phyloP scores from a whole-genome alignment of 2,888 invertebrate genomes.

The Acrocera orbiculus region DNA sequence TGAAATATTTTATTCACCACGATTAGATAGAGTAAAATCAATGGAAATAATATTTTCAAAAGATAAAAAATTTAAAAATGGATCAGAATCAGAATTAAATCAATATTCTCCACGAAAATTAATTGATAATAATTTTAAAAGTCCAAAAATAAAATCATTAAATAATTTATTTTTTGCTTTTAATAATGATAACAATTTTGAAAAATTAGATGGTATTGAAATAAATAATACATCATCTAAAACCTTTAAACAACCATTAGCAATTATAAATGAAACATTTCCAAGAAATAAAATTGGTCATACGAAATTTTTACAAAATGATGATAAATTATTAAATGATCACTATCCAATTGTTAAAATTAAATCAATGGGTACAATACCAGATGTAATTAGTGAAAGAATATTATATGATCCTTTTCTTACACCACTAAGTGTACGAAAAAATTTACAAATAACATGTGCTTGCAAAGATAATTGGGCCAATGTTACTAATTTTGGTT shows the following conservation, averaged over 20 bases:
- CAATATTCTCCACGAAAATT: conserved; percentile 27
- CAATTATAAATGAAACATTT: conserved; percentile 18
- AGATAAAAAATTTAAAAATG: conserved; percentile 29
- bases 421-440: conserved; percentile 26
- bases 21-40: conserved; percentile 29
- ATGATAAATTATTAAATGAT: conserved; percentile 16
- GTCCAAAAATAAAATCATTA: conserved; percentile 28
- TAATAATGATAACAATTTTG: conserved; percentile 20
- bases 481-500: no score
- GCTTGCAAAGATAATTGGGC: no score
- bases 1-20: conserved; percentile 29
- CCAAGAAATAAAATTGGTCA: conserved; percentile 29
- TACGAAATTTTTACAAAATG: conserved; percentile 30
- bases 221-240: conserved; percentile 16
- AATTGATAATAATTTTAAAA: conserved; percentile 18
- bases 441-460: no score
- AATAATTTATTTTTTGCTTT: conserved; percentile 25
- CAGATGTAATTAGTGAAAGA: conserved; percentile 27
- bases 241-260: conserved; percentile 6
- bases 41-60: no score
- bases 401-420: conserved; percentile 27
- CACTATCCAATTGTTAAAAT: conserved; percentile 29
- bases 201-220: conserved; percentile 23
- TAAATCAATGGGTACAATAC: conserved; percentile 30
- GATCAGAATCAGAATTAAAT: no score